Evolutionary conservation across 2,797 vertebrate genomes (phyloP).

Genomic region (Sebastes minor): DNA sequence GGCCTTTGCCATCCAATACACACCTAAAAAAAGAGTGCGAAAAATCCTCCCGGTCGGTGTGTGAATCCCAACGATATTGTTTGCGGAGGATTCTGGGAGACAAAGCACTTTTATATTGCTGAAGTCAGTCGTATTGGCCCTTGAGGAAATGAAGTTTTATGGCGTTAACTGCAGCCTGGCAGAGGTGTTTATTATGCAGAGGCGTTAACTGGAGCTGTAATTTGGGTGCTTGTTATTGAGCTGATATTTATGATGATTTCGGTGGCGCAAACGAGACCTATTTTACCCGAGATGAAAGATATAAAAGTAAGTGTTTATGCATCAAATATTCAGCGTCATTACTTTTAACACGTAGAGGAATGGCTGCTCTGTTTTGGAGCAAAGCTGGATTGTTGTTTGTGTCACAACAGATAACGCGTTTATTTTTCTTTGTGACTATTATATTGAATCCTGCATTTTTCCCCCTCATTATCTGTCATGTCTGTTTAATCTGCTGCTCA

Average conservation of each 20-base stretch:
- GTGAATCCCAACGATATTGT: constrained; percentile 65
- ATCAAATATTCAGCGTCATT: constrained; percentile 24
- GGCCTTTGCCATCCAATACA: constrained; percentile 53
- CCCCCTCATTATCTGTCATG: neutral
- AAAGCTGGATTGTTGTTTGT: neutral
- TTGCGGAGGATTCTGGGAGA: constrained; percentile 38
- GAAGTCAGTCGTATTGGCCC: constrained; percentile 55
- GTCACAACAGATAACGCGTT: neutral
- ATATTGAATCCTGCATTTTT: neutral
- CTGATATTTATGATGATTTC: constrained; percentile 52
- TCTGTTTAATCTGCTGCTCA: constrained; percentile 12
- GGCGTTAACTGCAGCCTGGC: constrained; percentile 56
- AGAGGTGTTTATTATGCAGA: constrained; percentile 54
- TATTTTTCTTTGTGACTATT: neutral
- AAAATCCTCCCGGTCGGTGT: constrained; percentile 42
- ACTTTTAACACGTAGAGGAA: neutral
- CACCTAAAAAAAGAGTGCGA: constrained; percentile 54
- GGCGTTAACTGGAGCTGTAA: constrained; percentile 35
- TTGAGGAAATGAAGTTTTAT: constrained; percentile 67
- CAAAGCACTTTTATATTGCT: constrained; percentile 59
- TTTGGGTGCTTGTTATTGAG: constrained; percentile 43
- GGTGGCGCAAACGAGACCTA: neutral
- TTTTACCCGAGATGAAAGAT: neutral
- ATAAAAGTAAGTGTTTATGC: constrained; percentile 5
- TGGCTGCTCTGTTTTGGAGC: neutral